These are phyloP conservation scores for Caenorhabditis afra DNA, from an alignment of 2,888 invertebrate species.

Conservation along the genomic window DNA sequence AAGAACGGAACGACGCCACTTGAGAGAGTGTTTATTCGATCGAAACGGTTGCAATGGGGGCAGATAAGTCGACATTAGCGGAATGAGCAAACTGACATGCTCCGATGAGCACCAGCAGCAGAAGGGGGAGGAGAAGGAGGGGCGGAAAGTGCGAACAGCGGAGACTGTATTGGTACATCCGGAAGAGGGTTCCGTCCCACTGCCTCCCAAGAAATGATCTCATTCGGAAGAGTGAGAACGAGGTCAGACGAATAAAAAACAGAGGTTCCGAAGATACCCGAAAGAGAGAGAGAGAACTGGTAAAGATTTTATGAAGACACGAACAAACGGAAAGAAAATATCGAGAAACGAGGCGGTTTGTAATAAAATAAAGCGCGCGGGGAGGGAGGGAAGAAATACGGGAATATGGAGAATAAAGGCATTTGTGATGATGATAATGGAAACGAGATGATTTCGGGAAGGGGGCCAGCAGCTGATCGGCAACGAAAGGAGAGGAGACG, in stretches of 20 bases:
- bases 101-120: conserved; percentile 19
- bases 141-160: neutral
- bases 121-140: conserved; percentile 10
- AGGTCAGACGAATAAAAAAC: neutral
- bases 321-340: too few species aligned
- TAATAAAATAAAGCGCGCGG: neutral
- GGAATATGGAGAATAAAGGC: neutral
- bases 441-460: conserved; percentile 42
- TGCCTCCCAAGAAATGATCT: too few species aligned
- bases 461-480: conserved; percentile 33
- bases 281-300: too few species aligned
- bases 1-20: conserved; percentile 36
- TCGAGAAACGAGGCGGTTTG: too few species aligned
- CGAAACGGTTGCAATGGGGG: conserved; percentile 34
- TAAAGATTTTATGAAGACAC: too few species aligned
- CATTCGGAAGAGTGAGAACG: neutral
- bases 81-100: conserved; percentile 37
- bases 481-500: conserved; percentile 13
- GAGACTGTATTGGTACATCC: too few species aligned
- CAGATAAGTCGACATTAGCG: conserved; percentile 46
- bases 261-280: too few species aligned
- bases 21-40: conserved; percentile 53
- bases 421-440: conserved; percentile 32
- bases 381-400: conserved; percentile 1
- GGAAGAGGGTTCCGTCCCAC: too few species aligned